Evolutionary conservation across 2,888 invertebrate species (phyloP).

Genomic region (Troides aeacus): DNA sequence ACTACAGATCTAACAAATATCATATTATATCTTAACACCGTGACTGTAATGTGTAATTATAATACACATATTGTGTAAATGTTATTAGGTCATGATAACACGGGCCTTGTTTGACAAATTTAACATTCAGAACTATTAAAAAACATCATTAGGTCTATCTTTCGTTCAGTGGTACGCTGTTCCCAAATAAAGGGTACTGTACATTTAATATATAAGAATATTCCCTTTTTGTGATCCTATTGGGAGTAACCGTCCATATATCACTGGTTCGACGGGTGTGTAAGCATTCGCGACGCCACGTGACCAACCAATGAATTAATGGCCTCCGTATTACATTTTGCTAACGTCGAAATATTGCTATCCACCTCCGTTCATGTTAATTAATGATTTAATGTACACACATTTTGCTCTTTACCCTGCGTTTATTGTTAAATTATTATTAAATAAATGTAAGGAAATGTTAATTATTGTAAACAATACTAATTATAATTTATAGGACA

Average conservation of each 20-base stretch:
- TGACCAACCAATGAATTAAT: slow-evolving; percentile 60
- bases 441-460: not conserved
- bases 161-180: too few species aligned
- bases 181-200: slow-evolving; percentile 11
- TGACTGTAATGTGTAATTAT: not conserved
- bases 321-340: slow-evolving; percentile 58
- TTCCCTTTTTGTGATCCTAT: slow-evolving; percentile 25
- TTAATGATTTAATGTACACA: slow-evolving; percentile 28
- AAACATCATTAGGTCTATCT: not conserved
- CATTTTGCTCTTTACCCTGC: slow-evolving; percentile 6
- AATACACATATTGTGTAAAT: not conserved
- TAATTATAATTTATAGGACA: too few species aligned
- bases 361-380: slow-evolving; percentile 28
- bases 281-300: slow-evolving; percentile 62
- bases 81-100: not conserved
- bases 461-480: not conserved
- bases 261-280: slow-evolving; percentile 63
- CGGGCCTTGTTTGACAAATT: too few species aligned
- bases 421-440: slow-evolving; percentile 2
- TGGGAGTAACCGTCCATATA: slow-evolving; percentile 45
- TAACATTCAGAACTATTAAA: too few species aligned
- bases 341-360: slow-evolving; percentile 56
- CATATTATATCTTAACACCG: not conserved
- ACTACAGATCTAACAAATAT: too few species aligned
- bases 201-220: slow-evolving; percentile 19